These are phyloP conservation scores for Ictalurus furcatus DNA, from an alignment of 2,113 vertebrate species.

Conservation along the genomic window DNA sequence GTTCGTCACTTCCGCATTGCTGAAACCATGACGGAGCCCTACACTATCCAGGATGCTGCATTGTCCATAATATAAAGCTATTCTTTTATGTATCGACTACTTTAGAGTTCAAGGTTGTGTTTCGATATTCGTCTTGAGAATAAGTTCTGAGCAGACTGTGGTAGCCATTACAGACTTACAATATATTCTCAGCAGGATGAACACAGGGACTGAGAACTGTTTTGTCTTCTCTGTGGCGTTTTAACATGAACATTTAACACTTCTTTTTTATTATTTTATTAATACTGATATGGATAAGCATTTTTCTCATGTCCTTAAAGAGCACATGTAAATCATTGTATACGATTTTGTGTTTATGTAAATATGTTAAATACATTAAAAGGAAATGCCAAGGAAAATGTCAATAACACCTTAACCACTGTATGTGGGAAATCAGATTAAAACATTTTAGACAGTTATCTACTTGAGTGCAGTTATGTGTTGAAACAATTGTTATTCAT, in stretches of 20 bases:
- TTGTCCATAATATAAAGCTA: neutral
- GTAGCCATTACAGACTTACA: neutral
- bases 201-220: neutral
- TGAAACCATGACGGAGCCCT: neutral
- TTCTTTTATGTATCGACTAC: neutral
- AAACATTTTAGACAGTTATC: too few species aligned
- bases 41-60: too few species aligned
- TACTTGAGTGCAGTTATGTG: too few species aligned
- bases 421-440: too few species aligned
- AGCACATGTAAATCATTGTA: neutral
- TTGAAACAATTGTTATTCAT: too few species aligned
- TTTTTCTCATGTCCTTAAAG: neutral
- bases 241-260: neutral
- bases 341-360: neutral
- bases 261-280: neutral
- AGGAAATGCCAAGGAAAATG: neutral
- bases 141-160: neutral
- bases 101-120: neutral
- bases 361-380: neutral
- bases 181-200: neutral
- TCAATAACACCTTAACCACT: too few species aligned
- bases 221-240: neutral
- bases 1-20: neutral
- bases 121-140: neutral
- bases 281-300: neutral